phyloP scores from a whole-genome alignment of 2,113 vertebrate species.

The Apodemus sylvaticus region DNA sequence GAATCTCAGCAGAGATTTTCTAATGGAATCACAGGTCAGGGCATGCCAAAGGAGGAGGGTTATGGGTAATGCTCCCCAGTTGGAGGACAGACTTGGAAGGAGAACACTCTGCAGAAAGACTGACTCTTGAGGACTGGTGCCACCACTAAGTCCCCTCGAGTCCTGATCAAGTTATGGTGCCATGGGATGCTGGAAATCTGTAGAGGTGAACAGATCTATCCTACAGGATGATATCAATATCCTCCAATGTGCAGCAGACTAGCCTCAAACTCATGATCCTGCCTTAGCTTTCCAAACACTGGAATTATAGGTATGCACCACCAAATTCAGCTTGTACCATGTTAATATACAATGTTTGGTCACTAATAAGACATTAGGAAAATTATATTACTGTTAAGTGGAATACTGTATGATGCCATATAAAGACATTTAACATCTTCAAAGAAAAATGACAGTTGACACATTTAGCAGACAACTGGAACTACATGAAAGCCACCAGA shows the following conservation, averaged over 20 bases:
- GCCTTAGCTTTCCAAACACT: neutral
- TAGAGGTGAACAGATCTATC: constrained; percentile 24
- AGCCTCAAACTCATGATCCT: neutral
- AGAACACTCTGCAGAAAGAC: neutral
- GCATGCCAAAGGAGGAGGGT: neutral
- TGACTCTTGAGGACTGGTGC: neutral
- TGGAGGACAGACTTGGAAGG: neutral
- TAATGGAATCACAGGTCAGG: neutral
- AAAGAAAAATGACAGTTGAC: neutral
- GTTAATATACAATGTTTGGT: neutral
- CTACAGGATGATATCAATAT: neutral
- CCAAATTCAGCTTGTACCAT: no score
- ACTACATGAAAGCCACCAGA: neutral
- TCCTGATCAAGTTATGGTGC: neutral
- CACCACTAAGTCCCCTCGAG: neutral
- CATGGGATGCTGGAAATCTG: neutral
- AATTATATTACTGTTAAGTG: neutral
- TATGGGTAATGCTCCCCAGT: neutral
- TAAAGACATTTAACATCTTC: neutral
- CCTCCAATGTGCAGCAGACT: neutral
- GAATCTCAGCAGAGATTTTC: constrained; percentile 1
- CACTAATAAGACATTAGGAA: neutral
- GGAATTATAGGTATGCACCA: neutral
- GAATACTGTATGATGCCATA: neutral
- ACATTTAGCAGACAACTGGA: neutral